These are phyloP conservation scores for Xiphophorus couchianus DNA, from an alignment of 2,113 vertebrate genomes.

Conservation along the genomic window DNA sequence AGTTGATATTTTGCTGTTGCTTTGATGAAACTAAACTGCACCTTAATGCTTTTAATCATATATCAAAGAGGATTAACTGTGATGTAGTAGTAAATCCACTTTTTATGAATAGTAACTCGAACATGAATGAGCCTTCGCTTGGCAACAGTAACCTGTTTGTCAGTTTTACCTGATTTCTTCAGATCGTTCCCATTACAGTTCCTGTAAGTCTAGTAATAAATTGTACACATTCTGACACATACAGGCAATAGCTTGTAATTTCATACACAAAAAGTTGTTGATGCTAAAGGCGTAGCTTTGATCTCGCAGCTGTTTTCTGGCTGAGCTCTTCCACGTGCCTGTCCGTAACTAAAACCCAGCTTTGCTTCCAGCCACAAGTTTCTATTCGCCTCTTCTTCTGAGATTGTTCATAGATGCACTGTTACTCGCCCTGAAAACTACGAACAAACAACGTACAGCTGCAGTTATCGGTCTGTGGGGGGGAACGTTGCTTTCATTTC, in stretches of 20 bases:
- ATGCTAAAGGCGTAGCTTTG: not conserved
- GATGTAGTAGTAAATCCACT: constrained; percentile 4
- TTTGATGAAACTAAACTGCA: constrained; percentile 39
- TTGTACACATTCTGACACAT: not conserved
- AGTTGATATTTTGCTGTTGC: not conserved
- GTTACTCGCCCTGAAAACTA: constrained; percentile 29
- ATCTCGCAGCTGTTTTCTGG: constrained; percentile 6
- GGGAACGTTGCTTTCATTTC: no score
- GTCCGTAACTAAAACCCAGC: constrained; percentile 24
- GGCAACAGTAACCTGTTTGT: not conserved
- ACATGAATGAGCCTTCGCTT: not conserved
- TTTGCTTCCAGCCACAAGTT: constrained; percentile 29
- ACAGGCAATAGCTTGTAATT: not conserved
- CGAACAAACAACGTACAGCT: constrained; percentile 23
- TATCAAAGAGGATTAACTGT: constrained; percentile 19
- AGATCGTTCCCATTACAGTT: not conserved
- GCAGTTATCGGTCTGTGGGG: no score
- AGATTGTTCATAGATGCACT: constrained; percentile 55
- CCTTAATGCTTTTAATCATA: constrained; percentile 50
- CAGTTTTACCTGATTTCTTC: not conserved
- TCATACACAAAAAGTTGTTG: not conserved
- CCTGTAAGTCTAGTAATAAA: no score
- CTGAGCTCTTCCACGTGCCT: constrained; percentile 47
- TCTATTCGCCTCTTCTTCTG: constrained; percentile 25
- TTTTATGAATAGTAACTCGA: not conserved